Percentiles rank a stretch among this genome's conserved stretches.
Evolutionary conservation across 2,797 vertebrate genomes (phyloP).

Genomic region (Xyrichtys novacula): DNA sequence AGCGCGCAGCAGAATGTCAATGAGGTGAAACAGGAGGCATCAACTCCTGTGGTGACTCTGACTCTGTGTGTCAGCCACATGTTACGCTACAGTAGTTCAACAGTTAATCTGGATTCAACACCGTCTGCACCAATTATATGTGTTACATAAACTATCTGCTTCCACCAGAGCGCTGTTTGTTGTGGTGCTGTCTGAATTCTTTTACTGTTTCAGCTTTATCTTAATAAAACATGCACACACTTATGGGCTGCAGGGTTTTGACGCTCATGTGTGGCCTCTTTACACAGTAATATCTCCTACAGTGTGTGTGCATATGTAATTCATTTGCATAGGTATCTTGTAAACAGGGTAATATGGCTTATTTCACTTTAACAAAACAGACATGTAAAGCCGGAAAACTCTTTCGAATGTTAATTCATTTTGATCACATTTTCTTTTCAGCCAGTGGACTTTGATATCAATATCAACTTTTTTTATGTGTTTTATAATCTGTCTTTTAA

Average conservation of each 20-base stretch:
- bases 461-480: neutral
- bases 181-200: neutral
- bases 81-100: slow-evolving; percentile 39
- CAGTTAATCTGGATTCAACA: slow-evolving; percentile 28
- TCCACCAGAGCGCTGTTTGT: neutral
- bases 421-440: neutral
- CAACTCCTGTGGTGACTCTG: slow-evolving; percentile 39
- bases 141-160: neutral
- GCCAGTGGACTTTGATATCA: neutral
- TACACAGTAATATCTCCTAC: neutral
- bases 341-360: neutral
- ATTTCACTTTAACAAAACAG: neutral
- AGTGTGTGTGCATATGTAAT: slow-evolving; percentile 2
- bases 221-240: neutral
- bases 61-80: slow-evolving; percentile 27
- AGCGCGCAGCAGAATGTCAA: slow-evolving; percentile 69
- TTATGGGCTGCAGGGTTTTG: neutral
- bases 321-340: slow-evolving; percentile 22
- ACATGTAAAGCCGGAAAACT: neutral
- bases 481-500: too few species aligned
- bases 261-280: neutral
- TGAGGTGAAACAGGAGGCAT: slow-evolving; percentile 58
- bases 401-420: neutral
- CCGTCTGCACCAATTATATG: neutral
- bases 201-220: neutral